These are phyloP conservation scores for Neolamprologus multifasciatus DNA, from an alignment of 2,797 vertebrate species.

Conservation along the genomic window DNA sequence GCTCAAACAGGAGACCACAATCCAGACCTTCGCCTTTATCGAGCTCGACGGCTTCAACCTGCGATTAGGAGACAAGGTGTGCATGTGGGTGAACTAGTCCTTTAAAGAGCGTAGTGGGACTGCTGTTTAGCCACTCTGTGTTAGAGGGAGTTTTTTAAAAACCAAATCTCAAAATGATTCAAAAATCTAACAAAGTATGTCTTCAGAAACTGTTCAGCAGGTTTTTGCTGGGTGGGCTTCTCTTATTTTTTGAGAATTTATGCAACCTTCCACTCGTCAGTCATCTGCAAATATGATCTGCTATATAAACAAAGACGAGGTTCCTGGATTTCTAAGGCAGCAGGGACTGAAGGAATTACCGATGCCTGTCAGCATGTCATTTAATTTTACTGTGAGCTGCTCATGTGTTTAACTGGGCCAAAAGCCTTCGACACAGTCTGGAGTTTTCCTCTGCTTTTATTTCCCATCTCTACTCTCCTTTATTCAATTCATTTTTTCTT, in stretches of 20 bases:
- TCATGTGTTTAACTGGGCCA: neutral
- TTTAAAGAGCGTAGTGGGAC: neutral
- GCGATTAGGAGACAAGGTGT: constrained; percentile 84
- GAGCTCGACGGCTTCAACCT: constrained; percentile 90
- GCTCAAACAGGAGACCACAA: constrained; percentile 80
- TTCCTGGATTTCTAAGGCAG: neutral
- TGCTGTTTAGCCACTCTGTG: neutral
- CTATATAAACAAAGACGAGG: neutral
- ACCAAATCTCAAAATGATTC: neutral
- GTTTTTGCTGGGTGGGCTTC: neutral
- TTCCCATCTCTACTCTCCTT: neutral
- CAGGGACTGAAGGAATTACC: neutral
- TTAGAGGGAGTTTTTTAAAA: neutral
- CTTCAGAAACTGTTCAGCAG: neutral
- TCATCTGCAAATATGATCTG: neutral
- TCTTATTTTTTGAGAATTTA: neutral
- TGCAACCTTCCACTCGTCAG: neutral
- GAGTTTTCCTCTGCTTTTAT: neutral
- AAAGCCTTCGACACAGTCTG: neutral
- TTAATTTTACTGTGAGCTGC: neutral
- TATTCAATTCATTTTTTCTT: neutral
- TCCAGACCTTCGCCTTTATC: constrained; percentile 77
- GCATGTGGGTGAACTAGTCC: neutral
- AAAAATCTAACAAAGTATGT: neutral
- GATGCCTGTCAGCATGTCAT: neutral